Evolutionary conservation across 2,113 vertebrate genomes (phyloP).

Genomic region (Hiodon tergisus): DNA sequence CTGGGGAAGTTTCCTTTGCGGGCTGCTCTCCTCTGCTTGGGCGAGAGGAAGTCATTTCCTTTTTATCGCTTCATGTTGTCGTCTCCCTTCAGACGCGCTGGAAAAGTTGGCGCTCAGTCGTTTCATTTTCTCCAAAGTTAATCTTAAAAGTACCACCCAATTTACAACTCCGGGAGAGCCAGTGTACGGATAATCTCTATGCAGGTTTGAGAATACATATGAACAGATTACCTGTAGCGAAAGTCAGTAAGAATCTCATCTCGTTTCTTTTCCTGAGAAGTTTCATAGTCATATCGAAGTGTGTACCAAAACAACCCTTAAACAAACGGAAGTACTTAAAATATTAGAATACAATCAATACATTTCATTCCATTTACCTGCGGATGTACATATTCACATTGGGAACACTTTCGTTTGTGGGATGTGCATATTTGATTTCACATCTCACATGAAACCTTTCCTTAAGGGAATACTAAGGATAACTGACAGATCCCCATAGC

Average conservation of each 20-base stretch:
- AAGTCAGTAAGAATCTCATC: background rate
- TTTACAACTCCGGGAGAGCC: background rate
- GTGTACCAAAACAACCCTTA: constrained; percentile 3
- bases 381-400: too few relatives aligned
- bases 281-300: background rate
- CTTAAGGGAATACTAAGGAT: too few relatives aligned
- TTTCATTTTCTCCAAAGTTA: constrained; percentile 1
- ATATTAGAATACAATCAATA: too few relatives aligned
- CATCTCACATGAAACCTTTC: too few relatives aligned
- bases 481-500: too few relatives aligned
- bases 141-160: background rate
- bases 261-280: background rate
- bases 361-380: too few relatives aligned
- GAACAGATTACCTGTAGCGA: background rate
- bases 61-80: constrained; percentile 23
- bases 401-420: too few relatives aligned
- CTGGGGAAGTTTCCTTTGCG: constrained; percentile 7
- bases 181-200: background rate
- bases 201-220: background rate
- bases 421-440: too few relatives aligned
- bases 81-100: constrained; percentile 13
- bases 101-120: constrained; percentile 8
- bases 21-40: background rate
- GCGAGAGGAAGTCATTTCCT: constrained; percentile 18
- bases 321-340: too few relatives aligned